Conservation (phyloP, 2,113 vertebrate genomes). For the Hiodon tergisus region DNA sequence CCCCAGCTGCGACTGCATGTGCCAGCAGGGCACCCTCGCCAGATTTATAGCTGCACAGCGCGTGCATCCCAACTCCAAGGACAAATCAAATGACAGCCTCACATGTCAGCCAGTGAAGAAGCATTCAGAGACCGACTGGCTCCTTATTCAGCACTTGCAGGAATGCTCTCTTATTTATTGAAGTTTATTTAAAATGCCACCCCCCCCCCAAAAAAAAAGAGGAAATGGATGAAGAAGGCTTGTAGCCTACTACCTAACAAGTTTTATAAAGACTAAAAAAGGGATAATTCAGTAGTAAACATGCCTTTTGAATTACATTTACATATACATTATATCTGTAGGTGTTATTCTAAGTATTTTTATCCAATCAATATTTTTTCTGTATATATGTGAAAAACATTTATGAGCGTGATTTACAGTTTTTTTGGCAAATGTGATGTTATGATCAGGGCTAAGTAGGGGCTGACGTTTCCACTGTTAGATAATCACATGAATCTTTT, state of each 20-base stretch:
- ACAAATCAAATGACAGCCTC: conserved; percentile 30
- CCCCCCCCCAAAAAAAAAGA: background rate
- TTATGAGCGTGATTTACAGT: background rate
- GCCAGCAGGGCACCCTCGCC: conserved; percentile 7
- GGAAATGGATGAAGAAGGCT: background rate
- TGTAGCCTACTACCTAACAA: background rate
- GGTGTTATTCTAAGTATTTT: too few species aligned
- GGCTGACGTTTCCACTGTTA: background rate
- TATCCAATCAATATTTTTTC: too few species aligned
- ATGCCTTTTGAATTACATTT: too few species aligned
- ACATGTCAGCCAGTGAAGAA: conserved; percentile 24
- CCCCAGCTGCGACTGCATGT: conserved; percentile 19
- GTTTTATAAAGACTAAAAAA: background rate
- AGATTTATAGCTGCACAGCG: conserved; percentile 30
- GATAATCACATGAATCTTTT: conserved; percentile 11
- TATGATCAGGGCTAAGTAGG: background rate
- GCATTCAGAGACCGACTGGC: conserved; percentile 10
- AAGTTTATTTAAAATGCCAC: conserved; percentile 17
- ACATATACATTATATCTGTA: too few species aligned
- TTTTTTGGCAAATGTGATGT: background rate
- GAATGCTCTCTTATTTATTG: background rate
- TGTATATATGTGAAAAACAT: too few species aligned
- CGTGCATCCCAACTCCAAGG: conserved; percentile 33
- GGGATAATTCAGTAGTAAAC: too few species aligned
- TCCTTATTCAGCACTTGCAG: conserved; percentile 25